phyloP scores from a whole-genome alignment of 2,797 vertebrate species.

The Holocentrus rufus region DNA sequence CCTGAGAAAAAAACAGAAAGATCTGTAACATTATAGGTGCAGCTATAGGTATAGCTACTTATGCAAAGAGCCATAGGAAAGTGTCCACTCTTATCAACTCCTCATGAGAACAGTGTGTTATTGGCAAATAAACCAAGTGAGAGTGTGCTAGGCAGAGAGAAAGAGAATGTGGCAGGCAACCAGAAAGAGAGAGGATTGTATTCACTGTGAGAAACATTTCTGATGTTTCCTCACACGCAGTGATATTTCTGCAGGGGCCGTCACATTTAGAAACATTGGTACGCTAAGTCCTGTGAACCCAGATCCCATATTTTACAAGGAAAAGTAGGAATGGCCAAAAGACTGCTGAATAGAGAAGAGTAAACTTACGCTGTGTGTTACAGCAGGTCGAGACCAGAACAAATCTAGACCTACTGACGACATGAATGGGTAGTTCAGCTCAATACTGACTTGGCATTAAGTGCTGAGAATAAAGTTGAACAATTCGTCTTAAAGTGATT shows the following conservation, averaged over 20 bases:
- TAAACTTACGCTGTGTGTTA: slow-evolving; percentile 17
- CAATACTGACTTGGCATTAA: slow-evolving; percentile 4
- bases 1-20: background rate
- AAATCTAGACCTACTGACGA: slow-evolving; percentile 27
- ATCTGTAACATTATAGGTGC: slow-evolving; percentile 48
- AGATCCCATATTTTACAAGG: slow-evolving; percentile 63
- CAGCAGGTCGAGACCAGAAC: slow-evolving; percentile 37
- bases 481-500: background rate
- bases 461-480: background rate
- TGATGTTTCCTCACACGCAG: slow-evolving; percentile 70
- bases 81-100: slow-evolving; percentile 54
- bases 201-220: slow-evolving; percentile 77
- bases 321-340: slow-evolving; percentile 38
- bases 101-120: slow-evolving; percentile 51
- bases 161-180: slow-evolving; percentile 57
- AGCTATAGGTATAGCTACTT: slow-evolving; percentile 42
- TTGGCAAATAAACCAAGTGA: slow-evolving; percentile 60
- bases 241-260: slow-evolving; percentile 72
- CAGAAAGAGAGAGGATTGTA: slow-evolving; percentile 62
- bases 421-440: background rate
- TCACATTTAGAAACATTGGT: slow-evolving; percentile 73
- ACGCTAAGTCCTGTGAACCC: slow-evolving; percentile 59
- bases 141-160: slow-evolving; percentile 57
- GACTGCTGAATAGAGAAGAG: slow-evolving; percentile 43
- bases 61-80: slow-evolving; percentile 50